Conservation (phyloP, 2,888 invertebrate species). For the Stenotaenia linearis region DNA sequence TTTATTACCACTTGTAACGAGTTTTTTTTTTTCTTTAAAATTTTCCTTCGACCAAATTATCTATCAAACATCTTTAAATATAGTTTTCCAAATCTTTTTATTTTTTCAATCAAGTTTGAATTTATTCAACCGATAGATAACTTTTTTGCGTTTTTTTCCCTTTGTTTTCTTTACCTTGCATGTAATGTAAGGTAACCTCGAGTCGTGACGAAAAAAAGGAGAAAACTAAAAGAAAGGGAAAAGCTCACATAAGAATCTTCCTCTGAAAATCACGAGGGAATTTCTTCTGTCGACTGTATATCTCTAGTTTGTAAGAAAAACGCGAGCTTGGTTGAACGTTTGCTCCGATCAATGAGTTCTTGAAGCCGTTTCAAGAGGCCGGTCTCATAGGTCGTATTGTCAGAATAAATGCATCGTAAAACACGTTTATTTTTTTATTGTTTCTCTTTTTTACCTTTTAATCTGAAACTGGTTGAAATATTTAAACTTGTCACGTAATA, state of each 20-base stretch:
- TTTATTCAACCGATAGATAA: not conserved
- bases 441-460: not conserved
- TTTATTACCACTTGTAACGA: not conserved
- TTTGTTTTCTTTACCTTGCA: not conserved
- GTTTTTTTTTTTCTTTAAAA: not conserved
- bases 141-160: not conserved
- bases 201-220: not conserved
- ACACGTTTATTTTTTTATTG: not conserved
- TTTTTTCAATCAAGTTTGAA: not conserved
- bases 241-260: not conserved
- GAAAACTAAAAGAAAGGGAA: not conserved
- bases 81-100: too few species aligned
- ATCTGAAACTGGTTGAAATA: not conserved
- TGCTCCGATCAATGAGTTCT: constrained; percentile 7
- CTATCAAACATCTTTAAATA: too few species aligned
- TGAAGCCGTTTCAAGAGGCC: constrained; percentile 8
- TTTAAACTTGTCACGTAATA: not conserved
- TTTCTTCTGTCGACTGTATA: constrained; percentile 17
- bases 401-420: constrained; percentile 13
- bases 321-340: constrained; percentile 6
- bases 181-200: not conserved
- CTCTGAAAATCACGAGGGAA: constrained; percentile 12
- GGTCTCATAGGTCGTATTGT: constrained; percentile 8
- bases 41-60: not conserved
- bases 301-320: constrained; percentile 21